Evolutionary conservation across 2,113 vertebrate species (phyloP).

Genomic region (Himantopus leucocephalus): DNA sequence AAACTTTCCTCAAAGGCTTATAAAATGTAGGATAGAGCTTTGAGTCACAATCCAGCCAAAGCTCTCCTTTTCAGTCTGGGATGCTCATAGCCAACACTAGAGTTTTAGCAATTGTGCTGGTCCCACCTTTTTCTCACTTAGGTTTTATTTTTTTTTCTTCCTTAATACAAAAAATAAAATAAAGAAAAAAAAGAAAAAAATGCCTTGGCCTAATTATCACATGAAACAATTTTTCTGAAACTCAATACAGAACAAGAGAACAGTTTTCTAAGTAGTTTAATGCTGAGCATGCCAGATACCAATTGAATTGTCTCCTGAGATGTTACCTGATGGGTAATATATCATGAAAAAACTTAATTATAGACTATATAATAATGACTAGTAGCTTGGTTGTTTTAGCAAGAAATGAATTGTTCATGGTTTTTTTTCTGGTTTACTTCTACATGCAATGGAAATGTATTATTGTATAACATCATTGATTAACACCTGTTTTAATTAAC

Average conservation of each 20-base stretch:
- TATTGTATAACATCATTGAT: neutral
- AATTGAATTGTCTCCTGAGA: neutral
- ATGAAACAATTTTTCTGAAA: neutral
- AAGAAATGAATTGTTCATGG: neutral
- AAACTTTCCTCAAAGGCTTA: neutral
- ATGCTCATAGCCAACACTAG: neutral
- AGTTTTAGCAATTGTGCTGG: neutral
- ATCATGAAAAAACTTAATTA: neutral
- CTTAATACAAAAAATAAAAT: neutral
- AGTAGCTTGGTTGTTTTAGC: neutral
- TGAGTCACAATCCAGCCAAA: neutral
- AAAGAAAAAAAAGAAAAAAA: neutral
- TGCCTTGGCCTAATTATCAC: neutral
- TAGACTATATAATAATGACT: neutral
- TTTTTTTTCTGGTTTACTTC: neutral
- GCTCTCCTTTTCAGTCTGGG: neutral
- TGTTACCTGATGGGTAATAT: neutral
- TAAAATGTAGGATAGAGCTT: neutral
- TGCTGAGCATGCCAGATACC: neutral
- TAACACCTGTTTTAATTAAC: neutral
- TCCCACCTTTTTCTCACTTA: neutral
- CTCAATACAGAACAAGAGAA: neutral
- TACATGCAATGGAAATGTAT: neutral
- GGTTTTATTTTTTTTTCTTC: rapidly evolving
- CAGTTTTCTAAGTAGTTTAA: neutral